These are phyloP conservation scores for Xylocopa sonorina DNA, from an alignment of 1,140 invertebrate genomes.

Conservation along the genomic window DNA sequence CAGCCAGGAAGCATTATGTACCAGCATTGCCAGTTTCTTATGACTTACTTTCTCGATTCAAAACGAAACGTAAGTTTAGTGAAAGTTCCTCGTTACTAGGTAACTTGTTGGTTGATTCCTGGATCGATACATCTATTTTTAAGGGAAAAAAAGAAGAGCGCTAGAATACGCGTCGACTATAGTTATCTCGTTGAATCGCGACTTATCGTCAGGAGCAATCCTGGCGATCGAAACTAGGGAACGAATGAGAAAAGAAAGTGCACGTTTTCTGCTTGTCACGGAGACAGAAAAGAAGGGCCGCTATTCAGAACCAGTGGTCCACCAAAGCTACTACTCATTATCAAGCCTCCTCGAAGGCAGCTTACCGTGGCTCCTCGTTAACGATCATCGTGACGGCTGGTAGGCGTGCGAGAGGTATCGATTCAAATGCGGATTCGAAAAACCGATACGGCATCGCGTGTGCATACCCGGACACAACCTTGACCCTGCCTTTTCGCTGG, in stretches of 20 bases:
- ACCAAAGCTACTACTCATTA: constrained; percentile 11
- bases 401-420: constrained; percentile 33
- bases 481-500: constrained; percentile 37
- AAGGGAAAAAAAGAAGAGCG: neutral
- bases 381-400: constrained; percentile 11
- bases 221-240: neutral
- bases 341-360: constrained; percentile 6
- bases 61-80: neutral
- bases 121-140: neutral
- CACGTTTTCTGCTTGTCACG: neutral
- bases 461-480: constrained; percentile 24
- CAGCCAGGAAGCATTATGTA: too few species aligned
- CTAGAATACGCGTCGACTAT: neutral
- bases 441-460: constrained; percentile 31
- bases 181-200: neutral
- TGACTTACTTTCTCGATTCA: neutral
- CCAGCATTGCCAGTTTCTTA: too few species aligned
- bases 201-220: neutral
- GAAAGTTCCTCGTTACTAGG: neutral
- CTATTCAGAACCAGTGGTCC: neutral
- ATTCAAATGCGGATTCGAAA: constrained; percentile 50
- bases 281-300: neutral
- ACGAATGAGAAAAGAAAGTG: neutral
- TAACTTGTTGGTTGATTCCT: neutral
- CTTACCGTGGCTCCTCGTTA: constrained; percentile 25